These are phyloP conservation scores for Lagopus leucura DNA, from an alignment of 2,113 vertebrate species.

Conservation along the genomic window DNA sequence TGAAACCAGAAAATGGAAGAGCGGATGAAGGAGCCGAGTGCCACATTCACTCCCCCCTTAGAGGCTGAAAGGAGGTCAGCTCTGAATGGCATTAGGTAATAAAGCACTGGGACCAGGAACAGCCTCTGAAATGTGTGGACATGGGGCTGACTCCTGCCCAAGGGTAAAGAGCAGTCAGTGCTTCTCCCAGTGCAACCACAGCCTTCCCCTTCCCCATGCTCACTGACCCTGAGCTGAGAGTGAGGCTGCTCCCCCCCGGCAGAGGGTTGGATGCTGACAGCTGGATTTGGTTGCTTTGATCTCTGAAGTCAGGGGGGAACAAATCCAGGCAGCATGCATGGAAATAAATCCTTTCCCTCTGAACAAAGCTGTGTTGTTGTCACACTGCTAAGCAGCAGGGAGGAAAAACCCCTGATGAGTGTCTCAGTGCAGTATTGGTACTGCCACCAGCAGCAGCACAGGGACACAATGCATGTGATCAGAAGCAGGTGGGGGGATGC, in stretches of 20 bases:
- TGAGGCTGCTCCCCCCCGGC: not conserved
- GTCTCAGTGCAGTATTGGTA: not conserved
- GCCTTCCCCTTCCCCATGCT: not conserved
- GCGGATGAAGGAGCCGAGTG: fast-evolving
- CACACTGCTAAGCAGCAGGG: fast-evolving
- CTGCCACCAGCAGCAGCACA: not conserved
- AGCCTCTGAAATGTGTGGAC: not conserved
- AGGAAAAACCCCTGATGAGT: not conserved
- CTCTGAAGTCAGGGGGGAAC: fast-evolving
- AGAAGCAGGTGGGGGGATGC: fast-evolving
- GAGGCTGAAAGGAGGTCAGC: not conserved
- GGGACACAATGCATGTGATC: not conserved
- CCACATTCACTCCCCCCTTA: fast-evolving
- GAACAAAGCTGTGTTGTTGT: not conserved
- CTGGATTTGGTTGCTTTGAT: not conserved
- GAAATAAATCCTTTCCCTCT: slow-evolving; percentile 28
- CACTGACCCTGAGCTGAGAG: not conserved
- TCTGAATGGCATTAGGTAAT: not conserved
- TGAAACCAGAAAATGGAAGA: not conserved
- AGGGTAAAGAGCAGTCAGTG: not conserved
- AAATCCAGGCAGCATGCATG: not conserved
- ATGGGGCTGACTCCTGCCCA: not conserved
- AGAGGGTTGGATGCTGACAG: not conserved
- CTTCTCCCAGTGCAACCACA: not conserved
- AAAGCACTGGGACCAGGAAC: not conserved